phyloP scores from a whole-genome alignment of 35 echinoderm and acorn worm genomes.

The Chiridota heheva region DNA sequence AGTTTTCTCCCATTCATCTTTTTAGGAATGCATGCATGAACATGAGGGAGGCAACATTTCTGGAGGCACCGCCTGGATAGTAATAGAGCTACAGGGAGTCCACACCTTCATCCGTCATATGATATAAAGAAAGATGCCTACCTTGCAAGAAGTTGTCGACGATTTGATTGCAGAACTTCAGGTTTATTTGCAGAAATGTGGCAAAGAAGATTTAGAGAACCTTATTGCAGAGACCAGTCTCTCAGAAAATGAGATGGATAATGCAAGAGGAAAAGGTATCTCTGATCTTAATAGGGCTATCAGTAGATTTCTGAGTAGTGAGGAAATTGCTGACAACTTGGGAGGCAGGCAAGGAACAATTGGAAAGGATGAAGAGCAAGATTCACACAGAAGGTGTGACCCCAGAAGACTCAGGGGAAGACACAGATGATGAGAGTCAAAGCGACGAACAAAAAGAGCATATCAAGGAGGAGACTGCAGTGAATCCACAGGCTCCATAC shows the following conservation, averaged over 20 bases:
- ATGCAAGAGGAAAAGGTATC: background rate
- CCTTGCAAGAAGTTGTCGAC: background rate
- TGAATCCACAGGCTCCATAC: no score
- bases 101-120: background rate
- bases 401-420: background rate
- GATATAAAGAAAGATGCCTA: background rate
- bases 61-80: constrained; percentile 43
- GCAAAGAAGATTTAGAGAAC: background rate
- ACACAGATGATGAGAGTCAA: background rate
- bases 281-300: background rate
- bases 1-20: no score
- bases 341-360: background rate
- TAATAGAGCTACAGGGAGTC: background rate
- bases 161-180: background rate
- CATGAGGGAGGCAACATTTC: constrained; percentile 13
- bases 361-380: background rate
- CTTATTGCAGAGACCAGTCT: background rate
- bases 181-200: background rate
- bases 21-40: no score
- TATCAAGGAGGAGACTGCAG: background rate
- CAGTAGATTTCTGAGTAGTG: constrained; percentile 10
- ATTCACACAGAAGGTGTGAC: background rate
- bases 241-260: background rate
- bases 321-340: constrained; percentile 8
- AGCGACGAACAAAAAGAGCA: background rate